Conservation (phyloP, 1,140 invertebrate species). For the Papilio machaon region DNA sequence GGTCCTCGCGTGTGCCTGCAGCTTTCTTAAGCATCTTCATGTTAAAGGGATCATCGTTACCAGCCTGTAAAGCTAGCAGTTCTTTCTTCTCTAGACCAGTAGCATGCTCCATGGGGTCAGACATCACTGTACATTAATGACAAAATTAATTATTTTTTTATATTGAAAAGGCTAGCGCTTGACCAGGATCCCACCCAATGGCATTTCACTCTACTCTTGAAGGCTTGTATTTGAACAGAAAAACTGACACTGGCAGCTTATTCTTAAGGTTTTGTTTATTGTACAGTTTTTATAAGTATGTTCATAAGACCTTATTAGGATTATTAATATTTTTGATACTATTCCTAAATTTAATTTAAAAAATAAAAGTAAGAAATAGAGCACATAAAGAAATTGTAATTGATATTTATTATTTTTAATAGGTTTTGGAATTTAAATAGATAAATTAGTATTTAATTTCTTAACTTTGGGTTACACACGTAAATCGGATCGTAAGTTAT, state of each 20-base stretch:
- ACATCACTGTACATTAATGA: constrained; percentile 83
- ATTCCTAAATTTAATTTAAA: too few relatives aligned
- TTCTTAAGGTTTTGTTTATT: too few relatives aligned
- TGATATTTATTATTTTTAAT: not conserved
- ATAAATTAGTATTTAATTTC: not conserved
- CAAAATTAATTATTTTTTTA: not conserved
- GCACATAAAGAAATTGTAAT: not conserved
- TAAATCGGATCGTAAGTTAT: constrained; percentile 20
- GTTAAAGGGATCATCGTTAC: constrained; percentile 96
- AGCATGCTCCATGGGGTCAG: constrained; percentile 95
- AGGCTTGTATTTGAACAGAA: too few relatives aligned
- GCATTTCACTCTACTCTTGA: too few relatives aligned
- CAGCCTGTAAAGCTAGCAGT: constrained; percentile 90
- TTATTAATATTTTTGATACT: too few relatives aligned
- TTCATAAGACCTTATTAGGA: too few relatives aligned
- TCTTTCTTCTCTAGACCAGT: constrained; percentile 96
- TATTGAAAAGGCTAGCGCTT: not conserved
- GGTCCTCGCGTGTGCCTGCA: constrained; percentile 91
- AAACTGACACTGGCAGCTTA: too few relatives aligned
- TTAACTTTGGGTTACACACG: not conserved
- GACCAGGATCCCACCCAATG: too few relatives aligned
- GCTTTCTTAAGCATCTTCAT: constrained; percentile 91
- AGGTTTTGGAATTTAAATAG: not conserved
- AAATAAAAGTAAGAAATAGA: too few relatives aligned
- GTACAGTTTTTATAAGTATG: too few relatives aligned